Evolutionary conservation across 2,797 vertebrate genomes (phyloP).

Genomic region (Stomatorhinus walkeri): DNA sequence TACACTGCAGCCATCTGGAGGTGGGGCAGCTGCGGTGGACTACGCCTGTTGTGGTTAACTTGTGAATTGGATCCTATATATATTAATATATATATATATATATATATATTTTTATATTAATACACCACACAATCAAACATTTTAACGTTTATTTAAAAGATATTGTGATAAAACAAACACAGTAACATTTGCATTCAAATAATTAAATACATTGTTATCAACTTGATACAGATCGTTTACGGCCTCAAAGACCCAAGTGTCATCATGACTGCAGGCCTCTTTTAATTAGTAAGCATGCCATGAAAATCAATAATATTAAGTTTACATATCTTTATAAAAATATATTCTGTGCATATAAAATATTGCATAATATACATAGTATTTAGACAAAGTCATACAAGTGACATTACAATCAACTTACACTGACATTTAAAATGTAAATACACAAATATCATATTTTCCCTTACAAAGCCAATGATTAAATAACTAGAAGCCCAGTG

Average conservation of each 20-base stretch:
- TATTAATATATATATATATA: too few relatives aligned
- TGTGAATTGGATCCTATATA: not conserved
- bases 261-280: slow-evolving; percentile 38
- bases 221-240: slow-evolving; percentile 43
- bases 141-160: slow-evolving; percentile 61
- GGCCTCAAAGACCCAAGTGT: slow-evolving; percentile 29
- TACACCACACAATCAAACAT: slow-evolving; percentile 30
- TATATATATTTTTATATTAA: not conserved
- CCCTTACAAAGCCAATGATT: slow-evolving; percentile 25
- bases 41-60: not conserved
- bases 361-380: slow-evolving; percentile 60
- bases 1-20: not conserved
- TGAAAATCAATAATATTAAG: slow-evolving; percentile 55
- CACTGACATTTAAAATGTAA: slow-evolving; percentile 38
- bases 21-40: not conserved
- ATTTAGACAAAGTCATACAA: slow-evolving; percentile 41
- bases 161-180: slow-evolving; percentile 50
- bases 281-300: slow-evolving; percentile 61
- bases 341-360: slow-evolving; percentile 65
- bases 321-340: slow-evolving; percentile 58
- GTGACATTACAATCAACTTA: slow-evolving; percentile 43
- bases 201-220: slow-evolving; percentile 45
- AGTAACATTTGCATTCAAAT: slow-evolving; percentile 57
- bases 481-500: slow-evolving; percentile 12
- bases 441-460: slow-evolving; percentile 46